Evolutionary conservation across 2,113 vertebrate genomes (phyloP).

Genomic region (Hyperoodon ampullatus): DNA sequence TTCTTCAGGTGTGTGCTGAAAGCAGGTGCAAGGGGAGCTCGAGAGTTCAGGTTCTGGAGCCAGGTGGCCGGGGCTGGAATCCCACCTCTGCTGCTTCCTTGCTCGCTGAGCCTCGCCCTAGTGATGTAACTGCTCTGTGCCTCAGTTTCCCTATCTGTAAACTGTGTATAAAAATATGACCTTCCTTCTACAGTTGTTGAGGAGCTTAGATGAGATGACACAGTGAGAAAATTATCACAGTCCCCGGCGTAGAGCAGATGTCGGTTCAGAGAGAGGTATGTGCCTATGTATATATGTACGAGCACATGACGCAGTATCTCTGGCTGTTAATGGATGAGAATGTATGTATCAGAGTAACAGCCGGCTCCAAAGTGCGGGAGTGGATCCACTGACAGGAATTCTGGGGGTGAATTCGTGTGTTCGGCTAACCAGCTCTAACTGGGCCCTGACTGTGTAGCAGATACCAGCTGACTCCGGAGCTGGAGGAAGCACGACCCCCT

Average conservation of each 20-base stretch:
- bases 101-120: not conserved
- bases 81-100: not conserved
- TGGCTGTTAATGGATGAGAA: not conserved
- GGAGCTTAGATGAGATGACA: not conserved
- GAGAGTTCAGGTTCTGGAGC: not conserved
- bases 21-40: accelerated
- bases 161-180: not conserved
- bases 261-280: accelerated
- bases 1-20: not conserved
- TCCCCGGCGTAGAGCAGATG: accelerated
- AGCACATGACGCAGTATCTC: not conserved
- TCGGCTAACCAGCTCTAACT: not conserved
- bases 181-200: not conserved
- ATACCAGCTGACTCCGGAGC: not conserved
- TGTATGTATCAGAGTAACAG: accelerated
- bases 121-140: not conserved
- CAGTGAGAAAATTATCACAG: accelerated
- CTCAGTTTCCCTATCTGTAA: not conserved
- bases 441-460: not conserved
- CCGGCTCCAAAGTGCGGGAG: too few species aligned
- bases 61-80: accelerated
- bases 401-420: accelerated
- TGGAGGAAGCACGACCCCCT: not conserved
- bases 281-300: too few species aligned
- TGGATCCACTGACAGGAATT: accelerated